Evolutionary conservation across 1,140 invertebrate species (phyloP).

Genomic region (Aphaenogaster ashmeadi): DNA sequence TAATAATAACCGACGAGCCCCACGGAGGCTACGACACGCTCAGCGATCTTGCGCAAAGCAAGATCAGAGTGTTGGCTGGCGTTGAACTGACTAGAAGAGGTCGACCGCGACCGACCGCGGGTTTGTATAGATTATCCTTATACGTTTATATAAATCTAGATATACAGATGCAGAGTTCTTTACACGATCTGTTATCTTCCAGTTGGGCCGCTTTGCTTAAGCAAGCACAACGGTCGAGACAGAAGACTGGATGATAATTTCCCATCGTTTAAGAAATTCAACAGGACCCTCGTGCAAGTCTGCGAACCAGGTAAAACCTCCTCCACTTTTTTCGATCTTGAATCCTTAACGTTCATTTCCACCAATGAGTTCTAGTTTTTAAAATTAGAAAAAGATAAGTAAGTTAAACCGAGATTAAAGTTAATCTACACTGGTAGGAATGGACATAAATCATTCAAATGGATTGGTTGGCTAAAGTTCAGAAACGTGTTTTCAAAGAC

Average conservation of each 20-base stretch:
- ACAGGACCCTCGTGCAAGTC: slow-evolving; percentile 90
- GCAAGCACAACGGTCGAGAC: slow-evolving; percentile 90
- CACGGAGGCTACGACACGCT: slow-evolving; percentile 93
- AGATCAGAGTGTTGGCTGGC: slow-evolving; percentile 94
- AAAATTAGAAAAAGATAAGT: no score
- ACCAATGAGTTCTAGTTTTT: no score
- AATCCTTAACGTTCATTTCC: neutral
- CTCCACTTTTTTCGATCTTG: neutral
- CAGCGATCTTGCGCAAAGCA: slow-evolving; percentile 91
- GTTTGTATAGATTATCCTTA: slow-evolving; percentile 80
- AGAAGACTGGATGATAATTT: slow-evolving; percentile 93
- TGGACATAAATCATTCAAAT: neutral
- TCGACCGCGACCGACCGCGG: slow-evolving; percentile 91
- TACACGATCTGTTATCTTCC: slow-evolving; percentile 70
- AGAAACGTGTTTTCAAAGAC: neutral
- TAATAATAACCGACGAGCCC: slow-evolving; percentile 96
- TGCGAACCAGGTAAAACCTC: slow-evolving; percentile 90
- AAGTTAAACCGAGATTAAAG: no score
- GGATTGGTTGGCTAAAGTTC: neutral
- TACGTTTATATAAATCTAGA: neutral
- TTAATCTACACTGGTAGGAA: no score
- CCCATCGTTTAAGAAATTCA: slow-evolving; percentile 93
- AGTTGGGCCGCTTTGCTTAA: slow-evolving; percentile 93
- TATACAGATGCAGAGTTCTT: neutral
- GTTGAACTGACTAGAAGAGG: slow-evolving; percentile 94